Evolutionary conservation across 2,888 invertebrate species (phyloP), one percentile per base, ranked within the genome.

Genomic region (Lepeophtheirus nordmannii): DNA sequence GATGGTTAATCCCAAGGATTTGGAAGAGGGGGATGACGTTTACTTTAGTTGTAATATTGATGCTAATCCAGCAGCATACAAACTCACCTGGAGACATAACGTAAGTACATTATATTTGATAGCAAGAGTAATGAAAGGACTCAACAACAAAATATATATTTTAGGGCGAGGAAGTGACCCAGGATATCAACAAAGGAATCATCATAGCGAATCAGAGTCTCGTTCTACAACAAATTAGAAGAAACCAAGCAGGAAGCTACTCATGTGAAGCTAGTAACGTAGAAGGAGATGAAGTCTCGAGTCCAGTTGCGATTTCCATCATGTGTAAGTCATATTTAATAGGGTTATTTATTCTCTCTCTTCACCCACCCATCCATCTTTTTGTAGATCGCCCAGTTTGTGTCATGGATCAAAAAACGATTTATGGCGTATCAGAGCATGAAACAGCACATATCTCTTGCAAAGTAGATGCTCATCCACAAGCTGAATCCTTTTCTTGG

Each of bases 81-180:
- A 82, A 72, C 85, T 85, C 74, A 82, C 83, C 63, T 89, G 89
- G 83, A 87, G 85, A 74, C 86, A 85, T 75, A 83, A 87, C 78
- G 89, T 89, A 80, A 83, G 83, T 82, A 67, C 62, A 60, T n/a
- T n/a, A n/a, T 20, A 46, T 20, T 1, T 23, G 40, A 12, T 17
- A 2, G 7, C 11, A 62, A 62, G 14, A 17, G 23, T 11, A 57
- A 23, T 57, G 57, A 11, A 57, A 57, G 14, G 14, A 11, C 8
- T 14, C 23, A 22, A 11, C 10, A 22, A 22, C 1, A 14, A 57
- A 57, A n/a, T 57, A 22, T 57, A n/a, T 57, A 22, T 57, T 20
- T 23, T 23, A 69, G 69, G 62, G 62, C 14, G 46, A 68, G 38
- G 65, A 70, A 61, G 65, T 72, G 8, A 68, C 70, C 41, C 70